Percentiles rank a stretch among this genome's conserved stretches.
These are phyloP conservation scores for Oreochromis tanganicae DNA, from an alignment of 2,113 vertebrate genomes.

Conservation along the genomic window DNA sequence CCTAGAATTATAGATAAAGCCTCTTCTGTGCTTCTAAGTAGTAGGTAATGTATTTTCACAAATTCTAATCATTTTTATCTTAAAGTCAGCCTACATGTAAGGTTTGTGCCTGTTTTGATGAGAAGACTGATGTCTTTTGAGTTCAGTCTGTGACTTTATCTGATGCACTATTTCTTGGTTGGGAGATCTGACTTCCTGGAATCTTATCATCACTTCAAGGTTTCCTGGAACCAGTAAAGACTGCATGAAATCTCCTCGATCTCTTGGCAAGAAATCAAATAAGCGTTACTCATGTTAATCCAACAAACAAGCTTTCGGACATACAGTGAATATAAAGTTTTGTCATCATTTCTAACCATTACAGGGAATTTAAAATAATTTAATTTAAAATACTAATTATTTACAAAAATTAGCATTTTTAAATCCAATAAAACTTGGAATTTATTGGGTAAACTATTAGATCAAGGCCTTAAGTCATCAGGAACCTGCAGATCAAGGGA, in stretches of 20 bases:
- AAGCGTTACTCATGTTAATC: neutral
- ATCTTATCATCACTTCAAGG: neutral
- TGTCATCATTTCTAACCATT: neutral
- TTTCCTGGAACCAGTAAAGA: neutral
- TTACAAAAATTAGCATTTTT: rapidly evolving
- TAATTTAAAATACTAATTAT: neutral
- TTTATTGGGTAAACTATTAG: neutral
- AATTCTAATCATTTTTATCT: neutral
- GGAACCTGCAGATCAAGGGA: neutral
- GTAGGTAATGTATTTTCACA: neutral
- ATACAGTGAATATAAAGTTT: neutral
- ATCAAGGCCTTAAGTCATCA: rapidly evolving
- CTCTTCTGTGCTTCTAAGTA: neutral
- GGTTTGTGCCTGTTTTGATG: neutral
- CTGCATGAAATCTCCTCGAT: neutral
- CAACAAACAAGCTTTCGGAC: neutral
- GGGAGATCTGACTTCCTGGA: neutral
- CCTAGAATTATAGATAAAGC: neutral
- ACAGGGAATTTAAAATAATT: neutral
- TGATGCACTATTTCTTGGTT: neutral
- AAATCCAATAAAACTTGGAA: neutral
- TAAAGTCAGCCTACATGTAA: neutral
- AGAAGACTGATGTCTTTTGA: neutral
- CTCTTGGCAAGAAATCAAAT: neutral
- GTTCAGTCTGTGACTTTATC: neutral